A percentile compares a stretch with the other conserved stretches of the same genome.
Evolutionary conservation across 2,113 vertebrate species (phyloP).

Genomic region (Ceuthmochares aereus): DNA sequence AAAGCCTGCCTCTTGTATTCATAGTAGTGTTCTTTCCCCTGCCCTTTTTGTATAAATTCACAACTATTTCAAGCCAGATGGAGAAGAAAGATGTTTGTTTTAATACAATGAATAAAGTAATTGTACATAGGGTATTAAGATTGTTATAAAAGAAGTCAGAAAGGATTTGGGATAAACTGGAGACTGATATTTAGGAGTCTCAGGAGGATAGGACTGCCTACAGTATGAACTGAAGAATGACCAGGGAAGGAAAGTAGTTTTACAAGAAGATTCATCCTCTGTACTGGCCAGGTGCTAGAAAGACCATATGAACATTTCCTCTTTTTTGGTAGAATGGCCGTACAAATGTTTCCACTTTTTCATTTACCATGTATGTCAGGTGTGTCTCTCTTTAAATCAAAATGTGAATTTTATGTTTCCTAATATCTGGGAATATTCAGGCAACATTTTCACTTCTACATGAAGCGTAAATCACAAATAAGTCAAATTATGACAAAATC

Average conservation of each 20-base stretch:
- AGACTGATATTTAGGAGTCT: background rate
- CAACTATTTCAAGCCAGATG: background rate
- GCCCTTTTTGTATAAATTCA: background rate
- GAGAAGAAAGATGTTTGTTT: background rate
- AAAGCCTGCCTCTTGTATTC: background rate
- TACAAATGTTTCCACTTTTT: background rate
- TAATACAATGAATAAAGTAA: background rate
- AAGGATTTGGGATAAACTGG: background rate
- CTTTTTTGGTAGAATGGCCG: background rate
- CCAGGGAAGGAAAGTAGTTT: background rate
- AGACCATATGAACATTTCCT: too few relatives aligned
- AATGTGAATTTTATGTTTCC: background rate
- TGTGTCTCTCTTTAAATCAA: background rate
- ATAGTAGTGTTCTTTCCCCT: background rate
- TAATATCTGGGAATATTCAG: background rate
- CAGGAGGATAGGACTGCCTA: background rate
- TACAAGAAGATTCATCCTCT: background rate
- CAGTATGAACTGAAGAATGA: background rate
- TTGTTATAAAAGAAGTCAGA: background rate
- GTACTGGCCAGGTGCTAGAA: background rate
- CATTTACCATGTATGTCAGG: background rate
- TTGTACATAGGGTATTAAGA: background rate
- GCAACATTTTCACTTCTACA: background rate
- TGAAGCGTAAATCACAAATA: background rate
- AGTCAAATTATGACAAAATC: background rate